Base-by-base conservation (phyloP, 2,888 invertebrate genomes). In the Kryphioiulus occultus region DNA sequence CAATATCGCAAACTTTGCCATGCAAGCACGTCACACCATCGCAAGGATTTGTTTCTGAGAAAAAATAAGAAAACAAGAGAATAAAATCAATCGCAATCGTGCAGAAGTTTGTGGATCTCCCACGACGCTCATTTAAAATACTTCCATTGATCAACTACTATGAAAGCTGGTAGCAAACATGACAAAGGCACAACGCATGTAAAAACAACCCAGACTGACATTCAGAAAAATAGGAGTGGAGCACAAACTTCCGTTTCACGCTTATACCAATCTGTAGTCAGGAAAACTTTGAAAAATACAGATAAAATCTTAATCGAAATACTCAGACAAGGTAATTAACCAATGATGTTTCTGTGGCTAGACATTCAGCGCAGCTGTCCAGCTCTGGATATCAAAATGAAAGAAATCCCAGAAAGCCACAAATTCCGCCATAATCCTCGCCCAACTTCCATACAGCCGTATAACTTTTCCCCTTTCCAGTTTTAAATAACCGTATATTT, bases 1-100 rank as follows among this genome's bases (percentile, higher is more conserved):
- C 95, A 91, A 98, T 94, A 84, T 95, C 94, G 91, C 98, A 98
- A 89, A 95, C 95, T 91, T 97, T 95, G 87, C 96, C 95, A 12
- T 94, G 93, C 85, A 94, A 94, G 92, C 97, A 98, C 89, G 95
- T 94, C 78, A 96, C 94, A 82, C 94, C 94, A 90, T 94, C 94
- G 91, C 98, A 98, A 0, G 97, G 97, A 92, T 97, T 97, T 91
- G 95, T 94, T 88, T 96, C 97, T 96, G 92, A 53, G 91, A 90
- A 68, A 26, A n/a, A 26, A 68, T 1, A 12, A 44, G 9, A 44
- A 44, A 68, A 68, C 26, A 68, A n/a, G 53, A n/a, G 4, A n/a
- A 53, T 0, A 9, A 19, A n/a, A 53, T n/a, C 53, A 53, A 53
- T 53, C 0, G n/a, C n/a, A 53, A n/a, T 0, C n/a, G 53, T 44